Conservation (phyloP, 2,797 vertebrate species). For the Hylomyscus alleni region DNA sequence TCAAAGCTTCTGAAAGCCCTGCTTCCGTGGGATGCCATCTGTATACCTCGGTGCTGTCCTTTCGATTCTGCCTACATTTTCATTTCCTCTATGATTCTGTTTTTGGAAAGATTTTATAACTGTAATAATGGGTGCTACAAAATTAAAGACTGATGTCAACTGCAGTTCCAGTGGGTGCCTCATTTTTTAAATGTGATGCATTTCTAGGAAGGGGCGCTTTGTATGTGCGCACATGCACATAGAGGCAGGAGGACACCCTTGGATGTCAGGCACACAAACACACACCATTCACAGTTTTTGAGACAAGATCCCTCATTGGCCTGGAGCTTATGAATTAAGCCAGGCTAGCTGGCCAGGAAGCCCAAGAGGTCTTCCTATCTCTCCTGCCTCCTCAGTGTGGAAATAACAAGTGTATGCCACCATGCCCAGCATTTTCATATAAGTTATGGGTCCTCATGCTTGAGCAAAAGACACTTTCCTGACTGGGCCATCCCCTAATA, state of each 20-base stretch:
- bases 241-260: background rate
- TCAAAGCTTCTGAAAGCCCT: background rate
- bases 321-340: background rate
- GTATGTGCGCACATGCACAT: background rate
- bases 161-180: background rate
- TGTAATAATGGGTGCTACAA: conserved; percentile 12
- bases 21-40: background rate
- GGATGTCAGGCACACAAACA: background rate
- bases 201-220: background rate
- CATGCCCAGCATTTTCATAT: background rate
- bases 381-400: background rate
- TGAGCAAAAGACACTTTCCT: background rate
- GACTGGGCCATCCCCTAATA: background rate
- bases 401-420: background rate
- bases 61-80: conserved; percentile 25
- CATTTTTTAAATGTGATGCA: background rate
- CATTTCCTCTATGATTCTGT: conserved; percentile 19
- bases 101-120: conserved; percentile 52
- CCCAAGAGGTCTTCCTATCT: background rate
- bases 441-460: background rate
- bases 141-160: conserved; percentile 39
- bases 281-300: background rate
- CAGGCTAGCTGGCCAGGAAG: background rate
- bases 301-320: background rate
- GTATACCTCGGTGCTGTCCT: background rate